These are phyloP conservation scores for Crotalus tigris DNA, from an alignment of 2,113 vertebrate species.

Conservation along the genomic window DNA sequence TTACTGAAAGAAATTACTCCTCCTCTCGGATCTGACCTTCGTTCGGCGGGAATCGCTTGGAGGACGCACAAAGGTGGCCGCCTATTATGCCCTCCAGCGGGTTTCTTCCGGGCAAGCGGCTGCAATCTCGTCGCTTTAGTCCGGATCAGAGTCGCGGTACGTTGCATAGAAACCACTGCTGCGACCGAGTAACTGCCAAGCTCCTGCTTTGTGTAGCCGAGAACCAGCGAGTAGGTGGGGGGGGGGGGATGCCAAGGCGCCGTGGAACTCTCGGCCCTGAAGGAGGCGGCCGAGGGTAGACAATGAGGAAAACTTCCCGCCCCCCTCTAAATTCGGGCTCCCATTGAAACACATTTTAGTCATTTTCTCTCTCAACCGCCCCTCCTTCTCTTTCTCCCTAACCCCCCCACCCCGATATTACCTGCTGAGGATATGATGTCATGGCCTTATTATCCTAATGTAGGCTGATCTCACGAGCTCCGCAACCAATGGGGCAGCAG, in stretches of 20 bases:
- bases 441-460: conserved; percentile 72
- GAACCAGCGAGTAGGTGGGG: not conserved
- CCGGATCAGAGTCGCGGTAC: not conserved
- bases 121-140: conserved; percentile 1
- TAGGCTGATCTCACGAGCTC: conserved; percentile 72
- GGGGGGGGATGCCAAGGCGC: not conserved
- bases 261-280: not conserved
- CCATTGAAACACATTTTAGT: conserved; percentile 8
- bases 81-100: not conserved
- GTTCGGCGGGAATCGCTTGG: not conserved
- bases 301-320: not conserved
- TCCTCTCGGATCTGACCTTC: not conserved
- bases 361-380: conserved; percentile 20
- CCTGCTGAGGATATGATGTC: conserved; percentile 74
- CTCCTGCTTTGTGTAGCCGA: not conserved
- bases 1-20: not conserved
- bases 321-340: not conserved
- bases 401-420: conserved; percentile 28
- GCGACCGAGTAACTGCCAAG: conserved; percentile 33
- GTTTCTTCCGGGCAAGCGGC: conserved; percentile 22
- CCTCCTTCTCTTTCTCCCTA: conserved; percentile 7
- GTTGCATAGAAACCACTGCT: conserved; percentile 3
- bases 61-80: not conserved
- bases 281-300: not conserved
- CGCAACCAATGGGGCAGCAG: conserved; percentile 72